A percentile compares a stretch with the other conserved stretches of the same genome.
Evolutionary conservation across 2,888 invertebrate species (phyloP).

Genomic region (Harpagoxenus sublaevis): DNA sequence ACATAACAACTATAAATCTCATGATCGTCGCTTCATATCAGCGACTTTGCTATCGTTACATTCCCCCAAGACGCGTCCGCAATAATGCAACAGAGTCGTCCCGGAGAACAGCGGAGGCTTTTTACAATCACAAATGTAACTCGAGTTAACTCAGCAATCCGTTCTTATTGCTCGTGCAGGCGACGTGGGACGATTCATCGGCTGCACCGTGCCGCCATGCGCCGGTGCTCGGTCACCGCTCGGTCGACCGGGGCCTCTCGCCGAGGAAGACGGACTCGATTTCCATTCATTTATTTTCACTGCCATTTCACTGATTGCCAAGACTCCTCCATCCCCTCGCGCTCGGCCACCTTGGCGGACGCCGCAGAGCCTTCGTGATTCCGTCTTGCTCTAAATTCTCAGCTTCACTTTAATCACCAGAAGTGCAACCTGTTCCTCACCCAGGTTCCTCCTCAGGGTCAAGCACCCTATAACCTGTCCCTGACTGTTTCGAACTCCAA

Average conservation of each 20-base stretch:
- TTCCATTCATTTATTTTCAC: slow-evolving; percentile 85
- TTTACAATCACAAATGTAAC: slow-evolving; percentile 83
- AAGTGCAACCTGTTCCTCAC: slow-evolving; percentile 76
- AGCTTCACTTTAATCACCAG: slow-evolving; percentile 83
- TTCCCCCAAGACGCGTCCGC: slow-evolving; percentile 43
- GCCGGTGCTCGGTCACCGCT: slow-evolving; percentile 61
- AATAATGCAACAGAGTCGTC: slow-evolving; percentile 63
- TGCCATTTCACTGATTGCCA: slow-evolving; percentile 85
- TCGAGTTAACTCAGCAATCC: slow-evolving; percentile 79
- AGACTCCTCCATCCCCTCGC: slow-evolving; percentile 63
- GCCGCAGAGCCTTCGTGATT: slow-evolving; percentile 53
- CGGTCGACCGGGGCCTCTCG: slow-evolving; percentile 60
- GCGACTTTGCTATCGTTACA: slow-evolving; percentile 42
- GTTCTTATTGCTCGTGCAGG: slow-evolving; percentile 78
- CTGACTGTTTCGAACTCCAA: slow-evolving; percentile 45
- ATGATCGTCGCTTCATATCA: slow-evolving; percentile 40
- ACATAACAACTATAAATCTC: slow-evolving; percentile 39
- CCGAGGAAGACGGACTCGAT: slow-evolving; percentile 82
- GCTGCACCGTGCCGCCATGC: slow-evolving; percentile 37
- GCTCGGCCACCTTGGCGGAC: slow-evolving; percentile 31
- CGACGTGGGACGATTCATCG: slow-evolving; percentile 72
- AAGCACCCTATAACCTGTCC: slow-evolving; percentile 77
- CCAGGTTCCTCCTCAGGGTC: slow-evolving; percentile 74
- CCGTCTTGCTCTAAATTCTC: slow-evolving; percentile 81
- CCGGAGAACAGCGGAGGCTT: slow-evolving; percentile 71